Conservation (phyloP, 2,797 vertebrate genomes). For the Epinephelus awoara region DNA sequence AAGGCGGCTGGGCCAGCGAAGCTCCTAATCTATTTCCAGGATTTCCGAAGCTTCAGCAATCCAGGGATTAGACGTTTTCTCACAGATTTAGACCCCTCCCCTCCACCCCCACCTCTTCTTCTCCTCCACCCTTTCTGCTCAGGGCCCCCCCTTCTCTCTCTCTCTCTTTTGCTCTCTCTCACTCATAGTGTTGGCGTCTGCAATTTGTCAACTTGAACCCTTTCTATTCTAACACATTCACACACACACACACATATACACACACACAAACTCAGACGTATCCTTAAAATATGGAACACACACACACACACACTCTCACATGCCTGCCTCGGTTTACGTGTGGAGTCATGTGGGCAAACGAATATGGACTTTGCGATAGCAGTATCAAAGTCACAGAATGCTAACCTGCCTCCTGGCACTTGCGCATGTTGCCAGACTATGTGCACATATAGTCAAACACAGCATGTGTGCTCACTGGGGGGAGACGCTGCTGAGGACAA, state of each 20-base stretch:
- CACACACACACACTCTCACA: slow-evolving; percentile 39
- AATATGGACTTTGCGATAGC: slow-evolving; percentile 62
- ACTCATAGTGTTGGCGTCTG: slow-evolving; percentile 81
- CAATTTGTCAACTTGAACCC: slow-evolving; percentile 80
- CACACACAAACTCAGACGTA: slow-evolving; percentile 38
- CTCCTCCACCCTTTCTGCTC: slow-evolving; percentile 56
- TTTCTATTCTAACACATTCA: slow-evolving; percentile 70
- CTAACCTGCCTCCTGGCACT: slow-evolving; percentile 43
- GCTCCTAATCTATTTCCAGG: slow-evolving; percentile 89
- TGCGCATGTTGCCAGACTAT: slow-evolving; percentile 26
- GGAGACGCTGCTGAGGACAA: slow-evolving; percentile 26
- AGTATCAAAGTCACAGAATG: slow-evolving; percentile 57
- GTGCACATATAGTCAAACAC: slow-evolving; percentile 32
- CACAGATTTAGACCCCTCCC: slow-evolving; percentile 83
- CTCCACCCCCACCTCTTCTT: slow-evolving; percentile 64
- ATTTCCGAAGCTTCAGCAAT: slow-evolving; percentile 90
- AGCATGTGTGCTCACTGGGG: slow-evolving; percentile 28
- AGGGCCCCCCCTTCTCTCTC: slow-evolving; percentile 9
- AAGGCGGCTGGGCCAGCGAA: slow-evolving; percentile 80
- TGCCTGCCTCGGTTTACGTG: slow-evolving; percentile 45
- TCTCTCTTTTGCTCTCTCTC: slow-evolving; percentile 27
- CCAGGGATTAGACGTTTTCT: slow-evolving; percentile 88
- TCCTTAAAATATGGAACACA: slow-evolving; percentile 57
- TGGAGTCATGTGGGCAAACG: slow-evolving; percentile 56
- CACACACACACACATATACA: slow-evolving; percentile 26